These are phyloP conservation scores for Ariolimax columbianus DNA, from an alignment of 2,888 invertebrate genomes.

Conservation along the genomic window DNA sequence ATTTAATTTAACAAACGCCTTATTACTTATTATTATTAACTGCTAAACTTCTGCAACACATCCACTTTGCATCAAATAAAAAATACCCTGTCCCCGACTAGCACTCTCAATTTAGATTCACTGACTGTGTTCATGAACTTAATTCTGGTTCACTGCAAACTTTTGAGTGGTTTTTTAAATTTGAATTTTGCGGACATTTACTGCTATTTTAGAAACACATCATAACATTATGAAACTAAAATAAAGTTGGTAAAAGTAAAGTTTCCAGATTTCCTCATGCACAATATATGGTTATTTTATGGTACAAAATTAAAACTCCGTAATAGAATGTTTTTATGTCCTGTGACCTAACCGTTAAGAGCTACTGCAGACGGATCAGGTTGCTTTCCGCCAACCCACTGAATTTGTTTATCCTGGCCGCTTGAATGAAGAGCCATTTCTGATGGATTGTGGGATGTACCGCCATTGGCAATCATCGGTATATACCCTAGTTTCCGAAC, in stretches of 20 bases:
- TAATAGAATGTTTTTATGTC: background rate
- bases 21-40: too few relatives aligned
- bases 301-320: background rate
- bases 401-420: constrained; percentile 19
- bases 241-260: background rate
- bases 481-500: constrained; percentile 14
- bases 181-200: constrained; percentile 21
- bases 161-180: background rate
- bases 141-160: background rate
- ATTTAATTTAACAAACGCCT: too few relatives aligned
- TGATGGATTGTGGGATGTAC: constrained; percentile 45
- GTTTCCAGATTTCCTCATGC: background rate
- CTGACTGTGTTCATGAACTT: background rate
- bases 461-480: constrained; percentile 13
- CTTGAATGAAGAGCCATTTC: constrained; percentile 50
- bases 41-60: too few relatives aligned
- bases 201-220: background rate
- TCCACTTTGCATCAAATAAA: too few relatives aligned
- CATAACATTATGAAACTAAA: background rate
- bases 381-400: constrained; percentile 44
- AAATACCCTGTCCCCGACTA: too few relatives aligned
- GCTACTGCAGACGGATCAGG: constrained; percentile 1
- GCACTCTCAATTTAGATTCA: too few relatives aligned
- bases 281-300: background rate
- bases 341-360: background rate